Evolutionary conservation across 1,140 invertebrate genomes (phyloP).

Genomic region (Bombus fervidus): DNA sequence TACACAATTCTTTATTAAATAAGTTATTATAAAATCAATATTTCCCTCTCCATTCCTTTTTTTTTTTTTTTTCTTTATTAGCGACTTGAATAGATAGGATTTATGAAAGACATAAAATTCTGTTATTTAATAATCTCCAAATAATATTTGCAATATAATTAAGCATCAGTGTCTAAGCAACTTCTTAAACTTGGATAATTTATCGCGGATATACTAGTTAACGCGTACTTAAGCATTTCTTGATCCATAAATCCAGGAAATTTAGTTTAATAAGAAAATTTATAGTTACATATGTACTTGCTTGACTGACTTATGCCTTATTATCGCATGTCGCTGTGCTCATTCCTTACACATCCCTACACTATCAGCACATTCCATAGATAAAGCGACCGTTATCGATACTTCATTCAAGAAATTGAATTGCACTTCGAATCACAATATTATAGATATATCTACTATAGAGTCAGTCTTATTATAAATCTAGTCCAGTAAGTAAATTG

Average conservation of each 20-base stretch:
- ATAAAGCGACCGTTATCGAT: slow-evolving; percentile 35
- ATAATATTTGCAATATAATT: too few species aligned
- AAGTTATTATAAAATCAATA: too few species aligned
- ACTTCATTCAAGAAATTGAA: slow-evolving; percentile 43
- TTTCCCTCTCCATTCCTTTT: too few species aligned
- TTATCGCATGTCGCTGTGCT: not conserved
- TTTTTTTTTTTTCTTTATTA: too few species aligned
- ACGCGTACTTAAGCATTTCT: not conserved
- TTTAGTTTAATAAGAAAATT: not conserved
- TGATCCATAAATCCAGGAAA: not conserved
- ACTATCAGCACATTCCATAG: slow-evolving; percentile 10
- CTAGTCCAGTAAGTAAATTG: slow-evolving; percentile 36
- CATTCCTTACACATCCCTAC: slow-evolving; percentile 1
- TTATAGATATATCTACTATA: not conserved
- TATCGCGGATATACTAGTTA: not conserved
- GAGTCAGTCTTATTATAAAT: slow-evolving; percentile 36
- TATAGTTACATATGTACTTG: not conserved
- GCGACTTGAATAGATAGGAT: too few species aligned
- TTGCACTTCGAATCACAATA: slow-evolving; percentile 29
- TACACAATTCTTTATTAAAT: too few species aligned
- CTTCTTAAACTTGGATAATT: not conserved
- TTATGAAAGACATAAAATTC: too few species aligned
- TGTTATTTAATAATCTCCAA: too few species aligned
- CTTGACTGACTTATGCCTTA: not conserved
- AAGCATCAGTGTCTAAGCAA: too few species aligned